Base-by-base conservation (phyloP, 2,113 vertebrate species). In the Cynocephalus volans region DNA sequence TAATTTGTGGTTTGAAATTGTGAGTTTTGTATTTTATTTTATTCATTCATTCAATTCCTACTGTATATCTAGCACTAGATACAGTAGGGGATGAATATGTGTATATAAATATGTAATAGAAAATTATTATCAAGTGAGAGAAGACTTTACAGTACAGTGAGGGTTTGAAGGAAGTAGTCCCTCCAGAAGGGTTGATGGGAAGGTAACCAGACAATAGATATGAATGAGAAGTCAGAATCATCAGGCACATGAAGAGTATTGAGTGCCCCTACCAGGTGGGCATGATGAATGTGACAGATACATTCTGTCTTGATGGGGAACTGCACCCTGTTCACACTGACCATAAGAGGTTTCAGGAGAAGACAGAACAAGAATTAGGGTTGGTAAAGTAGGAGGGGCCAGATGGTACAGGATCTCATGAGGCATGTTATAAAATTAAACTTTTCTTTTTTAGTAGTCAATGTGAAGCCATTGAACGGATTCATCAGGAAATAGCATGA, bases 41-140 rank as follows among this genome's bases (percentile, higher is more conserved):
- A 17, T 67, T 72, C 26, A 28, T 31, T 60, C 8, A 67, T 41
- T 82, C 26, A 58, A 8, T 54, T 17, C 23, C 28, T 91, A 13
- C 14, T 65, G 1, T 33, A 21, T 58, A 45, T 8, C 17, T 75
- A 62, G 50, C 15, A 31, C 45, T 84, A 41, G 54, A 65, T 33
- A 9, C 13, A 81, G 36, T 24, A 62, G 17, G 6, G 24, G 69
- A 89, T 13, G 18, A 50, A 56, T 8, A 36, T 36, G 21, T 13
- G 6, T 24, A 64, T 60, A 2, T 18, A 88, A 52, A 73, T 28
- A 36, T 3, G 10, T 28, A 82, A 79, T 67, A 36, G 62, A 86
- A 93, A 75, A 41, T 70, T 26, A 94, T 64, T 72, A 48, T n/a
- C 19, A 62, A 81, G 31, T 77, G 31, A 96, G 5, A 96, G 41